Evolutionary conservation across 2,888 invertebrate species (phyloP), one percentile per base, ranked within the genome.

Genomic region (Drosophila stalkeri): DNA sequence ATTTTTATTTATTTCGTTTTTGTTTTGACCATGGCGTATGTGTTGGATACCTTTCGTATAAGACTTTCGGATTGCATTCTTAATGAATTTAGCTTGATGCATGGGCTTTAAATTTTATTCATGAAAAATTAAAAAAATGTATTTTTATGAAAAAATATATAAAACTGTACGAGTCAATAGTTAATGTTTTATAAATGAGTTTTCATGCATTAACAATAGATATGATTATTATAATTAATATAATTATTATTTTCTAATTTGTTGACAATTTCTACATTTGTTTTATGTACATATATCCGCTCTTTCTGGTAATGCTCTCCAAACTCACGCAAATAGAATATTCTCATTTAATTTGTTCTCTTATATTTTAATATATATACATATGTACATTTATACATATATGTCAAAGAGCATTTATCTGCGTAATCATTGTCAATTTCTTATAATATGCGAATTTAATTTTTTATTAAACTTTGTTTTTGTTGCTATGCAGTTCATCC

Each of bases 1-100:
- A 57, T 55, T 59, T 63, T 33, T 68, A 67, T 75, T 72, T 76
- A 74, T 76, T 72, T 67, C 55, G 55, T 66, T 66, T 23, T 72
- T 65, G 52, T 79, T 77, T 75, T 74, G 65, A 51, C 71, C 63
- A 27, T 78, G 75, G 55, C 63, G 57, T 33, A 46, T 37, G 18
- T 61, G 16, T 7, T 20, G 47, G 49, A 18, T 31, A 70, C 39
- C 55, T 72, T 68, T 68, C 41, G 37, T 18, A 31, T 8, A 14
- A 14, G 27, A 14, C 23, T 47, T 54, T 31, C 41, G 14, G 14
- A 12, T 41, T 43, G 44, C 47, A 59, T 55, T 55, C 55, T 41
- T 35, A 65, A 35, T 66, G 16, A n/a, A 7, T 44, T 71, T 41
- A 41, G 9, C 35, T 54, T 37, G n/a, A 12, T 47, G n/a, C 18